Conservation (phyloP, 2,797 vertebrate genomes). For the Megaceryle alcyon region DNA sequence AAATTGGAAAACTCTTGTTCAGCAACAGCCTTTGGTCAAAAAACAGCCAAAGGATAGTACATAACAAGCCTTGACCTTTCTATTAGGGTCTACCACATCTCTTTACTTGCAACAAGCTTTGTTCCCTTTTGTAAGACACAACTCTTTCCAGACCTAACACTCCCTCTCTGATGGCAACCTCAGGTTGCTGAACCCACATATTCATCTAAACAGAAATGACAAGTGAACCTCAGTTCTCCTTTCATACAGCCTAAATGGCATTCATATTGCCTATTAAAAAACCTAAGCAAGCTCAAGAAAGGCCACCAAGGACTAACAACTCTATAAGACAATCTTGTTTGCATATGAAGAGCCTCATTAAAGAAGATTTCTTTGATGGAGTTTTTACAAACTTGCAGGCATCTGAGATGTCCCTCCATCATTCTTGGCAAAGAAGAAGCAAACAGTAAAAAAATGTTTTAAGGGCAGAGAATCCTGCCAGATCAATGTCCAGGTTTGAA, state of each 20-base stretch:
- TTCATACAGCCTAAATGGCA: not conserved
- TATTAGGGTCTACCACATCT: not conserved
- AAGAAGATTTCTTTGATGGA: not conserved
- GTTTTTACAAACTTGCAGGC: not conserved
- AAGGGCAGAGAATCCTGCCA: not conserved
- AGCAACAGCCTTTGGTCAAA: not conserved
- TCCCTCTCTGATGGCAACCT: not conserved
- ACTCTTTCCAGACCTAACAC: not conserved
- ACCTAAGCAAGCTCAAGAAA: not conserved
- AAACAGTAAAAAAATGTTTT: not conserved
- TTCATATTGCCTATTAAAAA: not conserved
- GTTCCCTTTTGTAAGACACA: not conserved
- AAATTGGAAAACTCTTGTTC: not conserved
- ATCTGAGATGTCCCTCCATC: not conserved
- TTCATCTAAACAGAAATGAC: not conserved
- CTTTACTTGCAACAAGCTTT: not conserved
- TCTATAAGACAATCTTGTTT: not conserved
- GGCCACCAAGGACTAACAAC: not conserved
- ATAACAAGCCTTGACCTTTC: not conserved
- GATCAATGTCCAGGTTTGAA: not conserved
- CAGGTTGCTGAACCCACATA: not conserved
- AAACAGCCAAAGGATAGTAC: not conserved
- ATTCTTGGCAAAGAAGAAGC: not conserved
- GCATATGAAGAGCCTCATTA: not conserved
- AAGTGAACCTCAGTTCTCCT: not conserved